Percentiles rank a stretch among this genome's conserved stretches.
These are phyloP conservation scores for Carettochelys insculpta DNA, from an alignment of 2,113 vertebrate species.

Conservation along the genomic window DNA sequence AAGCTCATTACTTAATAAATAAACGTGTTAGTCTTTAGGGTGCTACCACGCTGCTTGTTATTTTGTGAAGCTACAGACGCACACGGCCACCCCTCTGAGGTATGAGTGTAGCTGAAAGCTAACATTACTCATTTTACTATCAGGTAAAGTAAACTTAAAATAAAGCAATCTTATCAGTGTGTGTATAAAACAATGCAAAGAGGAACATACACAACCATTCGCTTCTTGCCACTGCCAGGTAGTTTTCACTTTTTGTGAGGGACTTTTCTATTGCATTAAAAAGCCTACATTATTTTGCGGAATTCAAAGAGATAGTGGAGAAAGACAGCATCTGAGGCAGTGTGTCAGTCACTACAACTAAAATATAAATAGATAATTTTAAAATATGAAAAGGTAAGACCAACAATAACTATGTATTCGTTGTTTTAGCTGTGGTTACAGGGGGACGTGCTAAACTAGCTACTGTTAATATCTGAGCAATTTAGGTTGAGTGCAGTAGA, in stretches of 20 bases:
- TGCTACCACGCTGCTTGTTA: too few species aligned
- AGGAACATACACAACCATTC: neutral
- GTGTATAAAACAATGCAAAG: neutral
- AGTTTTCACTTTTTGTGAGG: neutral
- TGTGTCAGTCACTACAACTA: constrained; percentile 21
- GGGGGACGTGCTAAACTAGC: neutral
- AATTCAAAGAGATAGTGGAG: neutral
- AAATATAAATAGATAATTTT: constrained; percentile 11
- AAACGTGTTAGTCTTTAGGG: too few species aligned
- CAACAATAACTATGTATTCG: neutral
- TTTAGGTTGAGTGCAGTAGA: neutral
- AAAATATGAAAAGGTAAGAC: neutral
- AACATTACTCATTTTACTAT: neutral
- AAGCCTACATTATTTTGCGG: neutral
- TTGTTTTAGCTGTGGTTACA: neutral
- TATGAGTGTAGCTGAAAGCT: neutral
- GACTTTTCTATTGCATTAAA: neutral
- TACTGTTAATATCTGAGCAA: neutral
- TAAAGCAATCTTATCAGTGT: neutral
- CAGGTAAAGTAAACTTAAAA: neutral
- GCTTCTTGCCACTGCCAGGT: neutral
- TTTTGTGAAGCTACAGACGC: too few species aligned
- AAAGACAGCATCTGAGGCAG: neutral
- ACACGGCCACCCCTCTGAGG: too few species aligned
- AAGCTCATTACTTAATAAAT: too few species aligned